Percentiles rank a stretch among this genome's conserved stretches.
These are phyloP conservation scores for Zhuqinia jingwanae DNA, from an alignment of 2,888 invertebrate species.

Conservation along the genomic window DNA sequence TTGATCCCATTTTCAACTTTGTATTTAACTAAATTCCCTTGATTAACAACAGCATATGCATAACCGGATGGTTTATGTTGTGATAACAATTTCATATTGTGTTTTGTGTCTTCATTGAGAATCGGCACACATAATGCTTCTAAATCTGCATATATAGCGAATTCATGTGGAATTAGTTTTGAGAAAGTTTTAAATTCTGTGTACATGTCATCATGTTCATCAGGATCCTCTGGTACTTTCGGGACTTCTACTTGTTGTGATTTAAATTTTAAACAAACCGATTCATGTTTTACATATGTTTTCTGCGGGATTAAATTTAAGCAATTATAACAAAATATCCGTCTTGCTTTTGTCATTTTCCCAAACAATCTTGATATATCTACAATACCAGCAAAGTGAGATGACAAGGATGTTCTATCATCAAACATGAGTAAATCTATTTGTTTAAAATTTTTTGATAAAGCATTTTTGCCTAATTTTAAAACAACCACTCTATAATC, in stretches of 20 bases:
- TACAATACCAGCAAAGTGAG: no score
- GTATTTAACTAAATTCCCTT: not conserved
- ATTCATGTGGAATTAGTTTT: constrained; percentile 35
- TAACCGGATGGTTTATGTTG: constrained; percentile 28
- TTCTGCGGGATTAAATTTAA: no score
- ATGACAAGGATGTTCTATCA: no score
- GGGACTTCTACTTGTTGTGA: constrained; percentile 19
- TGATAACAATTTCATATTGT: not conserved
- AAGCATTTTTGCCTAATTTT: not conserved
- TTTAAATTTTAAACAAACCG: constrained; percentile 3
- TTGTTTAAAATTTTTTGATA: not conserved
- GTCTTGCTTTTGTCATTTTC: no score
- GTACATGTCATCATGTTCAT: not conserved
- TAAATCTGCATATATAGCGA: constrained; percentile 49
- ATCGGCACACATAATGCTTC: constrained; percentile 36
- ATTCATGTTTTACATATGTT: no score
- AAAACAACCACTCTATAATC: not conserved
- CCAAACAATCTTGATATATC: no score
- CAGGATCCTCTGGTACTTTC: not conserved
- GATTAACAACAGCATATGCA: not conserved
- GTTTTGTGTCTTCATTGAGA: no score
- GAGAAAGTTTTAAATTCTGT: constrained; percentile 2
- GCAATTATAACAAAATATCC: no score
- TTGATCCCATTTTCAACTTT: not conserved
- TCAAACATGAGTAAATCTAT: constrained; percentile 29